These are phyloP conservation scores for Yoshiicerus persimilis DNA, from an alignment of 1,140 invertebrate species.

Conservation along the genomic window DNA sequence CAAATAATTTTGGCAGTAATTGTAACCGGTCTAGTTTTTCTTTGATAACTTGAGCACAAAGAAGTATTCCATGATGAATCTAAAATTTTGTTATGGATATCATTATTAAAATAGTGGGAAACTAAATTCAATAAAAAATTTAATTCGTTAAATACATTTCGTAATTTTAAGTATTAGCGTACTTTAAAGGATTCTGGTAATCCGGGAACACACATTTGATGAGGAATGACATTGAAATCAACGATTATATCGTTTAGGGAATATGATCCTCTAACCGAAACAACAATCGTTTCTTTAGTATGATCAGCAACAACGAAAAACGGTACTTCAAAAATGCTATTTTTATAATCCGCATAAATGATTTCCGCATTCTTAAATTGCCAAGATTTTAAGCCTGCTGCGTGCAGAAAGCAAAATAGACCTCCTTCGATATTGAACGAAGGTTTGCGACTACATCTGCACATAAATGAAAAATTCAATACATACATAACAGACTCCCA, in stretches of 20 bases:
- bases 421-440: constrained; percentile 67
- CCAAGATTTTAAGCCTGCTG: constrained; percentile 77
- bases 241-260: constrained; percentile 82
- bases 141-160: no score
- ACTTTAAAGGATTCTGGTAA: constrained; percentile 67
- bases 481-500: constrained; percentile 9
- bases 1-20: constrained; percentile 69
- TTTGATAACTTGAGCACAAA: constrained; percentile 76
- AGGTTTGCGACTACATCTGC: constrained; percentile 54
- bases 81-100: no score
- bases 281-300: constrained; percentile 74
- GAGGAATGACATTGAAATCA: constrained; percentile 72
- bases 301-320: constrained; percentile 86
- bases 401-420: constrained; percentile 86
- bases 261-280: constrained; percentile 81
- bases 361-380: background rate
- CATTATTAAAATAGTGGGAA: no score
- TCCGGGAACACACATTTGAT: constrained; percentile 72
- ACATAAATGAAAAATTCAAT: constrained; percentile 25
- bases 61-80: constrained; percentile 85
- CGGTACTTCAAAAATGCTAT: constrained; percentile 56
- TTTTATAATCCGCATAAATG: constrained; percentile 26
- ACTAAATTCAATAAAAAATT: no score
- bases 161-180: constrained; percentile 62
- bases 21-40: constrained; percentile 68